Conservation (phyloP, 2,113 vertebrate species). For the Plectropomus leopardus region DNA sequence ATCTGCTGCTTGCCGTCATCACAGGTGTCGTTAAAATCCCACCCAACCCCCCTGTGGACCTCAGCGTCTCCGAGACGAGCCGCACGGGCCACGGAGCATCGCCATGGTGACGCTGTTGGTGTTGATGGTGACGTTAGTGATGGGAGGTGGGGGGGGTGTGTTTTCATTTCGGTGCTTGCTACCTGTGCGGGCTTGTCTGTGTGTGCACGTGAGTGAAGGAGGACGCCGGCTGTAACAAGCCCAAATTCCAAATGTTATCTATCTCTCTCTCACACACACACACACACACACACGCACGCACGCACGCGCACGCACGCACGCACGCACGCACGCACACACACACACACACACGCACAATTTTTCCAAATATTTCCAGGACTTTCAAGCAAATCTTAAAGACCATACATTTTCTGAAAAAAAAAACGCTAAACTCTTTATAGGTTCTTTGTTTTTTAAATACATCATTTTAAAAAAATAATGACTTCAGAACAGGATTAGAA, state of each 20-base stretch:
- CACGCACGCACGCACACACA: neutral
- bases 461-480: no score
- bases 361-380: no score
- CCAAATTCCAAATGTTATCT: slow-evolving; percentile 56
- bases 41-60: slow-evolving; percentile 34
- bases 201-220: slow-evolving; percentile 19
- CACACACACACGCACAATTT: neutral
- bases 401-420: no score
- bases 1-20: slow-evolving; percentile 36
- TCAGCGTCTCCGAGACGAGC: slow-evolving; percentile 13
- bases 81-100: slow-evolving; percentile 15
- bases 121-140: slow-evolving; percentile 52
- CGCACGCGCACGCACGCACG: neutral
- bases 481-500: no score
- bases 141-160: no score
- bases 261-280: slow-evolving; percentile 10
- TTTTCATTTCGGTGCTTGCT: slow-evolving; percentile 25
- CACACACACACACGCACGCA: neutral
- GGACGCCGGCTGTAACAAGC: slow-evolving; percentile 59
- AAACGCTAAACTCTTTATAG: no score
- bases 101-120: slow-evolving; percentile 59
- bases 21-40: slow-evolving; percentile 50
- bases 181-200: slow-evolving; percentile 61
- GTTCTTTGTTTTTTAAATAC: no score
- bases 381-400: no score